Conservation (phyloP, 1,140 invertebrate genomes). For the Paraescarpia echinospica region DNA sequence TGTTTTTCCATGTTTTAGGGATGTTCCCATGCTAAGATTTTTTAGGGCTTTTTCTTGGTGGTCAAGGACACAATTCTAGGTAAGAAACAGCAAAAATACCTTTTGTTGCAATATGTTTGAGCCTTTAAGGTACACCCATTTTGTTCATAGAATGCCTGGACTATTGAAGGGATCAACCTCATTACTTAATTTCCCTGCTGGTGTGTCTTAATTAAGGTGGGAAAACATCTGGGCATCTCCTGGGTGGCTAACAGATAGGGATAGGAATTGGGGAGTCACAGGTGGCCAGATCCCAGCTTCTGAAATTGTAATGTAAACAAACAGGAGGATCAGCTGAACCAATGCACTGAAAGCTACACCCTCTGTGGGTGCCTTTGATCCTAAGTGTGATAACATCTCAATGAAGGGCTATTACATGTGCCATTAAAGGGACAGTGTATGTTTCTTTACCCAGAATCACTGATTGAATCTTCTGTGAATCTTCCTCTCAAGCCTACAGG, state of each 20-base stretch:
- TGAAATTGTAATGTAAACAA: not conserved
- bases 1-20: too few species aligned
- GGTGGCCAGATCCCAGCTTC: not conserved
- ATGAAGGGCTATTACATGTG: not conserved
- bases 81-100: too few species aligned
- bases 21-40: too few species aligned
- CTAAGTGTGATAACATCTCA: not conserved
- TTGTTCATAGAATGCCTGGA: too few species aligned
- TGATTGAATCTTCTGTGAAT: too few species aligned
- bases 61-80: too few species aligned
- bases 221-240: not conserved
- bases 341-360: not conserved
- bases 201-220: not conserved
- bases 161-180: not conserved
- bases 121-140: too few species aligned
- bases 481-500: too few species aligned
- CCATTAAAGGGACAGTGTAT: not conserved
- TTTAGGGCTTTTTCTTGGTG: too few species aligned
- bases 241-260: not conserved
- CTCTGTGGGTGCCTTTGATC: not conserved
- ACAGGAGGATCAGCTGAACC: not conserved
- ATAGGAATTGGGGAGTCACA: not conserved
- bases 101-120: too few species aligned
- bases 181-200: not conserved
- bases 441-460: too few species aligned